Evolutionary conservation across 2,113 vertebrate species (phyloP), one percentile per base, ranked within the genome.

Genomic region (Australoheros scitulus): DNA sequence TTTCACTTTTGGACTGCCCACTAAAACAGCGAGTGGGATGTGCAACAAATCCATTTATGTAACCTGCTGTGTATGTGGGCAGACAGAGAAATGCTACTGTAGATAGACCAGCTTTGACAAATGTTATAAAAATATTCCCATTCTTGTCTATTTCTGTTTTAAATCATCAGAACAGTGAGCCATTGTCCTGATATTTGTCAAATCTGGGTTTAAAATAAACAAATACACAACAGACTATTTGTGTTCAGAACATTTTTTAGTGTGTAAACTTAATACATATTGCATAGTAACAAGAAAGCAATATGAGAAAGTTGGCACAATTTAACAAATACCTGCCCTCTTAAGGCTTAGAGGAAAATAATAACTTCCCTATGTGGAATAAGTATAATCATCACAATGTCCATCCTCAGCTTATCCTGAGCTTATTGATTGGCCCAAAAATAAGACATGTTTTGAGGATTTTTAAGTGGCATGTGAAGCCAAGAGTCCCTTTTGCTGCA

Each of bases 1-100:
- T 76, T 83, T 87, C 80, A 80, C 79, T 87, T 83, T 70, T 78
- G 76, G 47, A 77, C 70, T 84, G 78, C 83, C 89, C 86, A 79
- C 76, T 84, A n/a, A 87, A 81, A 79, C 83, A 63, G 15, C 63
- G 89, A 88, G 93, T 90, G 91, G 92, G 92, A 84, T 78, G 82
- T 85, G 86, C 65, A 63, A 34, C 75, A 82, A 58, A 91, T 77
- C 72, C 82, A 81, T 92, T 93, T 94, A 92, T 88, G 79, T 92
- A 92, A 93, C 68, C 82, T 56, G 36, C 72, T 64, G 17, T 82
- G 89, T 36, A 36, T 17, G 92, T 91, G 86, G 90, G 92, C 80
- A 68, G 75, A 63, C n/a, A 63, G 41, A 82, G 87, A 59, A 84
- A 77, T 58, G 83, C 22, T 59, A 74, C 82, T 52, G 63, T 70